Evolutionary conservation across 1,140 invertebrate genomes (phyloP).

Genomic region (Drosophila aff.): DNA sequence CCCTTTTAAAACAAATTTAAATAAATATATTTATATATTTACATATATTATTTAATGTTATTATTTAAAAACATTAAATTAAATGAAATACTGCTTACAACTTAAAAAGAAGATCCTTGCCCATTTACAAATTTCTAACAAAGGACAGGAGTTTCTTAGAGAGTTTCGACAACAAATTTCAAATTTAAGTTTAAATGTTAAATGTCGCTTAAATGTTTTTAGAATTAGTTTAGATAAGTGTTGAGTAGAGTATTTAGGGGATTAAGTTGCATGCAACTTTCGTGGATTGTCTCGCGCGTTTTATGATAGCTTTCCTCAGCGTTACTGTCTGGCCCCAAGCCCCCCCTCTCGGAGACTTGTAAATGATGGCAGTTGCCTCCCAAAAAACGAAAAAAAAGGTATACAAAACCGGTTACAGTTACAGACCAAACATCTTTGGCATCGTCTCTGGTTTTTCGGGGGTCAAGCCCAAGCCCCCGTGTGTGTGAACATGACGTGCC

Average conservation of each 20-base stretch:
- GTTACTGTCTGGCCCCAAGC: not conserved
- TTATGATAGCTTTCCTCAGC: constrained; percentile 26
- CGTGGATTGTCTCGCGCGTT: constrained; percentile 3
- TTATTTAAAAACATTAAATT: not conserved
- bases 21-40: not conserved
- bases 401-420: constrained; percentile 72
- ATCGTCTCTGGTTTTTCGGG: constrained; percentile 63
- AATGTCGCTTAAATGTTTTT: too few relatives aligned
- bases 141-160: too few relatives aligned
- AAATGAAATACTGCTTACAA: too few relatives aligned
- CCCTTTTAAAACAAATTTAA: not conserved
- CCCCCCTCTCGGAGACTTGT: not conserved
- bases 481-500: constrained; percentile 37
- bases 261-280: constrained; percentile 2
- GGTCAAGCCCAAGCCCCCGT: constrained; percentile 56
- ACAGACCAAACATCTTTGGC: constrained; percentile 62
- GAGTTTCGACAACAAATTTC: too few relatives aligned
- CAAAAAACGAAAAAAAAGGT: constrained; percentile 4
- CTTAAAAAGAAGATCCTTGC: too few relatives aligned
- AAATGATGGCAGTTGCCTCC: constrained; percentile 8
- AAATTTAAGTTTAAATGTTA: too few relatives aligned
- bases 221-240: not conserved
- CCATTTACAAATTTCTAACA: too few relatives aligned
- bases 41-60: not conserved
- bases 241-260: constrained; percentile 11